A percentile compares a stretch with the other conserved stretches of the same genome.
Evolutionary conservation across 1,140 invertebrate species (phyloP).

Genomic region (Bombus waltoni): DNA sequence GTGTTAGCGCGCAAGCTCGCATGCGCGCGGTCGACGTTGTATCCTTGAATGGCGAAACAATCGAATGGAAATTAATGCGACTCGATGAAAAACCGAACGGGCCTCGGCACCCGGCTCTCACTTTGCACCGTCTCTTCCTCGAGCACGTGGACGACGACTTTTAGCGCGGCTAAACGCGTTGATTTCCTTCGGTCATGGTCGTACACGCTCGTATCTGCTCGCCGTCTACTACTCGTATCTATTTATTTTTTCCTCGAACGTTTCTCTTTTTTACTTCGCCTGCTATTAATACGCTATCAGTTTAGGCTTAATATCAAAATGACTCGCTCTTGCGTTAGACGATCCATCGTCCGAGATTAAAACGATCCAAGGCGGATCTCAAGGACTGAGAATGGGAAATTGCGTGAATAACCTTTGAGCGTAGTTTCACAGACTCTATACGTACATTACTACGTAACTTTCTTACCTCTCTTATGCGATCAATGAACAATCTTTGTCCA

Average conservation of each 20-base stretch:
- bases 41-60: constrained; percentile 75
- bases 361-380: too few species aligned
- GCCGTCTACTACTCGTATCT: too few species aligned
- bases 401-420: not conserved
- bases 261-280: not conserved
- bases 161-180: not conserved
- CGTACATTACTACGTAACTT: not conserved
- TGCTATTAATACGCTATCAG: not conserved
- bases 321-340: not conserved
- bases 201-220: not conserved
- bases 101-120: not conserved
- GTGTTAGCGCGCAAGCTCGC: not conserved
- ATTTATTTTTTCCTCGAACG: too few species aligned
- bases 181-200: constrained; percentile 31
- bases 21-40: constrained; percentile 30
- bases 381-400: not conserved
- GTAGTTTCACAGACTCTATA: not conserved
- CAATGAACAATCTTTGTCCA: not conserved
- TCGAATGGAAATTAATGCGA: constrained; percentile 61
- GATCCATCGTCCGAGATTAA: not conserved
- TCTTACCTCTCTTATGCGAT: not conserved
- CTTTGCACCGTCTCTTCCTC: not conserved
- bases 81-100: constrained; percentile 25
- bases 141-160: constrained; percentile 31
- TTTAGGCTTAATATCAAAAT: not conserved